Conservation (phyloP, 1,140 invertebrate genomes). For the Drosophila persimilis region DNA sequence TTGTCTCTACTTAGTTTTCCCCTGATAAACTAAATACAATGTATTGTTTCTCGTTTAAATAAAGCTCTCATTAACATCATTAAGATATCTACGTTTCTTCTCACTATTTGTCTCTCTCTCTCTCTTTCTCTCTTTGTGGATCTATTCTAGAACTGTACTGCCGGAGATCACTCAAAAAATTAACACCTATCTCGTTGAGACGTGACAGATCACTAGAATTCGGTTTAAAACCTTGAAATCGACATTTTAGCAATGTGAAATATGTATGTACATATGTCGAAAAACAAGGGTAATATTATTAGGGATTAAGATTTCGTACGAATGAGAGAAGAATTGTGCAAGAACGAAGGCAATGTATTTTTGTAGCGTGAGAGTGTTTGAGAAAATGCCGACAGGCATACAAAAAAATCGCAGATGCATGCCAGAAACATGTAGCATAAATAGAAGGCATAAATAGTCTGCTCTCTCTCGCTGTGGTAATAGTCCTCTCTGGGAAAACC, state of each 20-base stretch:
- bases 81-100: constrained; percentile 1
- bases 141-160: constrained; percentile 8
- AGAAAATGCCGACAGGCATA: neutral
- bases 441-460: too few species aligned
- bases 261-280: neutral
- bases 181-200: constrained; percentile 22
- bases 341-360: neutral
- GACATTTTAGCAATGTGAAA: constrained; percentile 4
- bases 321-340: too few species aligned
- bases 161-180: neutral
- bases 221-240: constrained; percentile 32
- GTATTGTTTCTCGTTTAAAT: too few species aligned
- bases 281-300: constrained; percentile 21
- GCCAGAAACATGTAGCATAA: too few species aligned
- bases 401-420: neutral
- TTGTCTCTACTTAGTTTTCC: too few species aligned
- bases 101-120: neutral
- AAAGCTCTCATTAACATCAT: neutral
- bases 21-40: too few species aligned
- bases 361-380: too few species aligned
- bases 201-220: constrained; percentile 35
- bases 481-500: constrained; percentile 9
- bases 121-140: constrained; percentile 12
- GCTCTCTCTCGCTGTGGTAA: neutral
- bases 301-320: too few species aligned